Base-by-base conservation (phyloP, 2,797 vertebrate genomes). In the Pempheris klunzingeri region DNA sequence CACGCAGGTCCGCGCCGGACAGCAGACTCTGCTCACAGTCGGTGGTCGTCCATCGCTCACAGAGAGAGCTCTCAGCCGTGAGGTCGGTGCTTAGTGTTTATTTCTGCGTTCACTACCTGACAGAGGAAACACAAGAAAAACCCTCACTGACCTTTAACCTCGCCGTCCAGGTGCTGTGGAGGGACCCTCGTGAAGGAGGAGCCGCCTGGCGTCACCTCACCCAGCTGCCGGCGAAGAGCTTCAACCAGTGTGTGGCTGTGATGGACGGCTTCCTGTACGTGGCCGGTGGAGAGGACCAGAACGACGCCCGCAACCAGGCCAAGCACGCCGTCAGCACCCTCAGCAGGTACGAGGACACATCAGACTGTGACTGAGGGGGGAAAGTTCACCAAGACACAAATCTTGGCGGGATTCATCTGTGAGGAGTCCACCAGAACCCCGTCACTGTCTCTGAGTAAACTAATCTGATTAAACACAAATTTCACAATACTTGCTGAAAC, bases 211-310 rank as follows among this genome's bases (percentile, higher is more conserved):
- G 95, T 59, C 96, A 96, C 90, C 93, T 96, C 38, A 92, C 92
- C 0, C 96, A 97, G 90, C 95, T 97, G 69, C 96, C 96, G 0
- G 94, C 96, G 0, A 96, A 96, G 89, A 96, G 96, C 83, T 97
- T 97, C 84, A 97, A 97, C 92, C 96, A 97, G 85, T 96, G 96
- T 0, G 95, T 97, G 63, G 95, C 93, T 0, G 95, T 96, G 83
- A 97, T 97, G 96, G 96, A 97, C 53, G 95, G 96, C 24, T 97
- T 97, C 88, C 91, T 97, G 74, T 97, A 96, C 3, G 91, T 96
- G 61, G 95, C 95, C 0, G 96, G 96, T 43, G 96, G 96, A 39
- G 96, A 97, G 87, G 96, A 96, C 90, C 96, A 97, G 90, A 97
- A 96, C 0, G 95, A 97, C 22, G 95, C 95, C 7, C 92, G 96